Evolutionary conservation across 2,888 invertebrate genomes (phyloP), one percentile per base, ranked within the genome.

Genomic region (Galerucella nymphaeae): DNA sequence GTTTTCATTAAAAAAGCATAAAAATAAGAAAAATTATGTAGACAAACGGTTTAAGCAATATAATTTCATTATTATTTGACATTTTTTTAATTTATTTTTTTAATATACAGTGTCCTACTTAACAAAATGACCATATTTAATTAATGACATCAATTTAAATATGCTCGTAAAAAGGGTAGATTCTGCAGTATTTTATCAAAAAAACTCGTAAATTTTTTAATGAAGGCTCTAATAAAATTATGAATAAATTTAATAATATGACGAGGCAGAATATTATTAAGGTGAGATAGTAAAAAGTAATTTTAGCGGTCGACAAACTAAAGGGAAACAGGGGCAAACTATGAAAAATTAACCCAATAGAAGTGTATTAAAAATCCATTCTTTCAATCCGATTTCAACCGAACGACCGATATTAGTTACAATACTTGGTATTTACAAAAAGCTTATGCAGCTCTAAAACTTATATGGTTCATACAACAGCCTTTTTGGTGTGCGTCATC

Each of bases 201-300:
- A n/a, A 58, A 16, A 14, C 59, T 59, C 59, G n/a, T 59, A 30
- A 59, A 59, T 59, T 59, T 30, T 59, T 59, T 59, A 59, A 59
- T 59, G 59, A n/a, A 38, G 11, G 16, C 59, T 59, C 16, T 38
- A 59, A 59, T 59, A 59, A 59, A 59, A 59, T 59, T 59, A 59
- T 59, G 59, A 59, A 59, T 59, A 59, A n/a, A n/a, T 59, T 59
- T 59, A 59, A 59, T 59, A 59, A n/a, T 59, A 59, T n/a, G 14
- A 59, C 30, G 38, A 59, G 59, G 18, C 30, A 2, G 59, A 59
- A 38, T 18, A 59, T 38, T 59, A 38, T 3, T 59, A 59, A 38
- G 30, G n/a, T 30, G 5, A 14, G 30, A 59, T 59, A 59, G n/a
- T 38, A 59, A 59, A 59, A 59, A 8, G 38, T 59, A 9, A 16